Percentiles rank a stretch among this genome's conserved stretches.
Conservation (phyloP, 1,140 invertebrate genomes). For the Ceratoteleas bidentatus region DNA sequence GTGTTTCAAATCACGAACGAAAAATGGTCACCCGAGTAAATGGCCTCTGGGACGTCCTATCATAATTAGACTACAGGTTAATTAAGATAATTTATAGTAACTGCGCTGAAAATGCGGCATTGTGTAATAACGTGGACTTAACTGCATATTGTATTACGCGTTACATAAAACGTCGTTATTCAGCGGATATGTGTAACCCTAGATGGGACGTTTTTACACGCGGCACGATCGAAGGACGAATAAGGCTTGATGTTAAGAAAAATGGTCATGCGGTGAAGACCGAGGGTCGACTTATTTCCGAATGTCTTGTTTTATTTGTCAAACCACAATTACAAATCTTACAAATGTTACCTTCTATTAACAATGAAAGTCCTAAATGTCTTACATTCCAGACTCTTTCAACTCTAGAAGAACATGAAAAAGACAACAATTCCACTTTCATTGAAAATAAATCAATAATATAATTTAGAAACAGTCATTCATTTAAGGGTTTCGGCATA, state of each 20-base stretch:
- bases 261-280: not conserved
- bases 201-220: slow-evolving; percentile 35
- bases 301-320: too few relatives aligned
- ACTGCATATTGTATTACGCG: slow-evolving; percentile 44
- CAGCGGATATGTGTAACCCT: slow-evolving; percentile 52
- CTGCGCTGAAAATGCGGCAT: slow-evolving; percentile 22
- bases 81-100: slow-evolving; percentile 42
- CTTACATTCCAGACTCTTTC: too few relatives aligned
- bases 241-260: not conserved
- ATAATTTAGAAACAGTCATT: too few relatives aligned
- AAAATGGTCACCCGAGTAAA: slow-evolving; percentile 17
- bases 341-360: too few relatives aligned
- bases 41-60: slow-evolving; percentile 4
- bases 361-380: too few relatives aligned
- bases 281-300: too few relatives aligned
- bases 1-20: not conserved
- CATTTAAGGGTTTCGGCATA: too few relatives aligned
- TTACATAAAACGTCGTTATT: slow-evolving; percentile 51
- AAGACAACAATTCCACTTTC: too few relatives aligned
- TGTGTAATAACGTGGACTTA: slow-evolving; percentile 33
- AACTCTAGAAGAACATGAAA: too few relatives aligned
- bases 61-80: slow-evolving; percentile 32
- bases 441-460: too few relatives aligned
- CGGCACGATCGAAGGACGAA: slow-evolving; percentile 29
- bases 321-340: too few relatives aligned